These are phyloP conservation scores for Akabosia matsudoensis DNA, from an alignment of 1,140 invertebrate species.

Conservation along the genomic window DNA sequence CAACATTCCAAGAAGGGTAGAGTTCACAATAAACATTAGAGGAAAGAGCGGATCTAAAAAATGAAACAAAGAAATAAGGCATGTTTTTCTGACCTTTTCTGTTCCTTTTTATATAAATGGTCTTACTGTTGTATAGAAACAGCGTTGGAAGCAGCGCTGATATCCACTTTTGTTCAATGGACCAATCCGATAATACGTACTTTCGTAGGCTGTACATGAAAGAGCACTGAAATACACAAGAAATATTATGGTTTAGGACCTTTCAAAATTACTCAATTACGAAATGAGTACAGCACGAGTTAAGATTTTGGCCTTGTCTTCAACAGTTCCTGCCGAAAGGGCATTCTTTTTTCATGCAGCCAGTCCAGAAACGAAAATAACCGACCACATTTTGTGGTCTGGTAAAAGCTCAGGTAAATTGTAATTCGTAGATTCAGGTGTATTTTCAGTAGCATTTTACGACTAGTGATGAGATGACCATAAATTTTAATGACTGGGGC, in stretches of 20 bases:
- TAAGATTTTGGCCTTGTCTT: no score
- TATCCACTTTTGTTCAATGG: conserved; percentile 96
- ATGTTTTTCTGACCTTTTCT: not conserved
- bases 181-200: conserved; percentile 88
- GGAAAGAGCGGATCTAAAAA: conserved; percentile 87
- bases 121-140: conserved; percentile 85
- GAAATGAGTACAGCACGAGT: no score
- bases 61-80: not conserved
- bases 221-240: conserved; percentile 69
- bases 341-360: no score
- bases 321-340: no score
- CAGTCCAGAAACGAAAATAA: no score
- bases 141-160: conserved; percentile 82
- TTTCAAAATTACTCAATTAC: no score
- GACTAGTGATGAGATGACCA: no score
- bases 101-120: not conserved
- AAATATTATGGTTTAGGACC: not conserved
- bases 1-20: conserved; percentile 83
- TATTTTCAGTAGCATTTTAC: no score
- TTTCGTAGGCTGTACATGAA: conserved; percentile 83
- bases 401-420: no score
- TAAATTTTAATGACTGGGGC: no score
- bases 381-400: no score
- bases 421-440: no score
- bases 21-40: conserved; percentile 80